Evolutionary conservation across 2,888 invertebrate genomes (phyloP), one percentile per base, ranked within the genome.

Genomic region (Nephrotoma flavescens): DNA sequence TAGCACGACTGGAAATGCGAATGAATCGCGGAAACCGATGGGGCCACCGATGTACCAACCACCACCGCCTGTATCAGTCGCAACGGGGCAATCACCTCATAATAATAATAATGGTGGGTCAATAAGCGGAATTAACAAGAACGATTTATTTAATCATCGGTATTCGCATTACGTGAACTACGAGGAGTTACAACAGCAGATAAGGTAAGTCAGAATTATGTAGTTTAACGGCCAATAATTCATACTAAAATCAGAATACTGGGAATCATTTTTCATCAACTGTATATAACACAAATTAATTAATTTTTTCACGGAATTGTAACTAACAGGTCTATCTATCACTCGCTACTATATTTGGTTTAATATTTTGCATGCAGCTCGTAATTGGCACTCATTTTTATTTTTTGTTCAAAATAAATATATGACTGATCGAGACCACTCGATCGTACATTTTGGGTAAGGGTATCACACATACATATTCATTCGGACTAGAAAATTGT

Each of bases 141-240:
- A 90, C 86, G 92, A 92, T 88, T 90, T 91, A 86, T 92, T 92
- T 88, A 92, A 92, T 89, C 91, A 92, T 90, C 90, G 92, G 87
- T 92, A 92, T 90, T 91, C 91, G 88, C 96, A 97, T 90, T 96
- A 96, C 91, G 96, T 96, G 88, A 97, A 97, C 91, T 96, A 96
- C 89, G 96, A 96, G 90, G 96, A 97, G 92, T 94, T 97, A 89
- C 96, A 96, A 91, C 95, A 95, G 89, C 96, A 96, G 91, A 92
- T 96, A 89, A 96, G 96, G 96, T 96, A 92, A 94, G 93, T 92
- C 71, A 19, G 9, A n/a, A 86, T 11, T 7, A 44, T 12, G 2
- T 44, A 31, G 12, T 45, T 47, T 31, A 86, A 5, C 9, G 4
- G 11, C 12, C 15, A n/a, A 41, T 41, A 85, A 85, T 9, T 42